Evolutionary conservation across 2,888 invertebrate species (phyloP).

Genomic region (Polymixis lichenea): DNA sequence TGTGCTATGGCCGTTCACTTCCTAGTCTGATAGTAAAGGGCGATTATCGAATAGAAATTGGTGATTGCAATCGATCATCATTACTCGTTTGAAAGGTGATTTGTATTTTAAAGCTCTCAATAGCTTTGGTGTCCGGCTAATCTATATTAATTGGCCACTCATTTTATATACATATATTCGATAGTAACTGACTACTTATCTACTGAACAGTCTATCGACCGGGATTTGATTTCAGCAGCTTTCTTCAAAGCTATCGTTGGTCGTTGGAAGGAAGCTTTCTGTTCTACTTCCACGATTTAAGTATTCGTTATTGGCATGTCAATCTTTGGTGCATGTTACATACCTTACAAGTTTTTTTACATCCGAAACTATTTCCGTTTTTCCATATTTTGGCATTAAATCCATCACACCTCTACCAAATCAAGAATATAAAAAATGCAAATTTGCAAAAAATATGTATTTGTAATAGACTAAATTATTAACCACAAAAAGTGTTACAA

Average conservation of each 20-base stretch:
- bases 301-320: background rate
- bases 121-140: background rate
- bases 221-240: background rate
- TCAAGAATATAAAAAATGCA: background rate
- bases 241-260: background rate
- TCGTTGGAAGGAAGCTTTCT: background rate
- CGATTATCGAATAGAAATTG: conserved; percentile 48
- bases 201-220: background rate
- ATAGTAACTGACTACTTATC: background rate
- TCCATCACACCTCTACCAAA: background rate
- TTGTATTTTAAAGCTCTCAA: conserved; percentile 16
- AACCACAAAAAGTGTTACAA: background rate
- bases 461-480: background rate
- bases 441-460: background rate
- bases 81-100: conserved; percentile 46
- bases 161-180: background rate
- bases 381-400: background rate
- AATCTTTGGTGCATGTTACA: background rate
- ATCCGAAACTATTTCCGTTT: background rate
- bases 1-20: conserved; percentile 56
- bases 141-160: conserved; percentile 22
- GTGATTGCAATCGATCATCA: conserved; percentile 26
- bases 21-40: conserved; percentile 55
- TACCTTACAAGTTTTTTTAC: background rate
- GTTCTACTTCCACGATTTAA: background rate